Conservation (phyloP, 2,113 vertebrate species). For the Sus scrofa region DNA sequence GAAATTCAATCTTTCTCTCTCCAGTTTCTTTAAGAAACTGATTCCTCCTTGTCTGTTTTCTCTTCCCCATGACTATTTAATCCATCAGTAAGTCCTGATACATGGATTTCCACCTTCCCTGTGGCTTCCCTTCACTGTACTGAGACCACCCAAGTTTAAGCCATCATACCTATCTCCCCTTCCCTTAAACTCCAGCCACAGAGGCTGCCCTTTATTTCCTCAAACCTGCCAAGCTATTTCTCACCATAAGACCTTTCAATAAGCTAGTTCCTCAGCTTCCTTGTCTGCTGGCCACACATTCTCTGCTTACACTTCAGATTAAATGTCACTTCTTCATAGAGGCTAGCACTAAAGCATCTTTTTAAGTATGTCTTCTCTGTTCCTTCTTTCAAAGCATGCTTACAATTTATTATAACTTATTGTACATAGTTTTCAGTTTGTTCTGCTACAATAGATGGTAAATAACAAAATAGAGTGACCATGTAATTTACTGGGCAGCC, state of each 20-base stretch:
- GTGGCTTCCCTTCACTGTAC: neutral
- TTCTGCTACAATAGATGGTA: neutral
- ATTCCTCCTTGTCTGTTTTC: neutral
- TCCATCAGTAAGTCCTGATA: neutral
- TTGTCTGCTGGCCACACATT: neutral
- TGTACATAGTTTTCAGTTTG: neutral
- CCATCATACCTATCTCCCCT: neutral
- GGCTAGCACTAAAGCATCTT: neutral
- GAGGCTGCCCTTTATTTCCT: neutral
- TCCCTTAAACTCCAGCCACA: neutral
- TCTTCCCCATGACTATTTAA: neutral
- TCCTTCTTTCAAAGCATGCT: neutral
- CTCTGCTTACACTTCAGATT: neutral
- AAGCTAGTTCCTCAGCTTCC: neutral
- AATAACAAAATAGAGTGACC: neutral
- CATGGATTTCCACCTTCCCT: neutral
- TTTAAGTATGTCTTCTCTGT: neutral
- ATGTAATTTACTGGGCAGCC: neutral
- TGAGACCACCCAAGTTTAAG: neutral
- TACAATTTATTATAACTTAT: neutral
- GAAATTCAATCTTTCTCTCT: neutral
- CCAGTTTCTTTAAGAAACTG: neutral
- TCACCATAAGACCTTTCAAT: neutral
- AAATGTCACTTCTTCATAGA: neutral
- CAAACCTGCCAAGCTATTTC: neutral